These are phyloP conservation scores for Latrodectus geometricus DNA, from an alignment of 1,140 invertebrate genomes.

Conservation along the genomic window DNA sequence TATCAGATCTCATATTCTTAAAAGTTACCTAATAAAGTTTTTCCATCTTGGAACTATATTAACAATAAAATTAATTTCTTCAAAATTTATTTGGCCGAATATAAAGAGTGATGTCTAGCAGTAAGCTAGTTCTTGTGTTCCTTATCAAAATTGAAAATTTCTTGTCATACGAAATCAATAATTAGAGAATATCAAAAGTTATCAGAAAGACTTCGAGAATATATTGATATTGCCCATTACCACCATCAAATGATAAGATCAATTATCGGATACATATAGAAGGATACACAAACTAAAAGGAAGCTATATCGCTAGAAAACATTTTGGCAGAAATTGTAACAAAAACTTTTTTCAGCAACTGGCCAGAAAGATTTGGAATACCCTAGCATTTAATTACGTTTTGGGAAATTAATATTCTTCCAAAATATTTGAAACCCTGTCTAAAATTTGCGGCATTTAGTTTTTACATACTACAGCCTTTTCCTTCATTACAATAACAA, in stretches of 20 bases:
- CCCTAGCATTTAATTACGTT: not conserved
- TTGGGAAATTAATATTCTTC: not conserved
- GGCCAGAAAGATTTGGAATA: conserved; percentile 9
- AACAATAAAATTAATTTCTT: conserved; percentile 26
- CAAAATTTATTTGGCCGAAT: conserved; percentile 44
- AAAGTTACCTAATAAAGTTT: conserved; percentile 5
- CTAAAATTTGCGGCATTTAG: conserved; percentile 12
- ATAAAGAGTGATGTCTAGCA: conserved; percentile 21
- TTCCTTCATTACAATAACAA: conserved; percentile 23
- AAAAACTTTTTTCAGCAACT: conserved; percentile 5
- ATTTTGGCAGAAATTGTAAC: conserved; percentile 9
- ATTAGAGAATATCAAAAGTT: not conserved
- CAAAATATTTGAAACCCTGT: not conserved
- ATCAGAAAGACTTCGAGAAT: conserved; percentile 6
- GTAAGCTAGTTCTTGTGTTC: conserved; percentile 16
- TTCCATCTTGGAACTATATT: conserved; percentile 17
- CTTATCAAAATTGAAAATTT: conserved; percentile 1
- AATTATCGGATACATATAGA: not conserved
- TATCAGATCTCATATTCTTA: conserved; percentile 21
- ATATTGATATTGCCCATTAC: conserved; percentile 6
- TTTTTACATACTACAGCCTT: conserved; percentile 15
- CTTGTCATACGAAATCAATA: not conserved
- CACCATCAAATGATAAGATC: conserved; percentile 4
- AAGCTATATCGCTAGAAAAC: conserved; percentile 17
- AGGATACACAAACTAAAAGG: not conserved